Percentiles rank a stretch among this genome's conserved stretches.
Conservation (phyloP, 2,113 vertebrate species). For the Entelurus aequoreus region DNA sequence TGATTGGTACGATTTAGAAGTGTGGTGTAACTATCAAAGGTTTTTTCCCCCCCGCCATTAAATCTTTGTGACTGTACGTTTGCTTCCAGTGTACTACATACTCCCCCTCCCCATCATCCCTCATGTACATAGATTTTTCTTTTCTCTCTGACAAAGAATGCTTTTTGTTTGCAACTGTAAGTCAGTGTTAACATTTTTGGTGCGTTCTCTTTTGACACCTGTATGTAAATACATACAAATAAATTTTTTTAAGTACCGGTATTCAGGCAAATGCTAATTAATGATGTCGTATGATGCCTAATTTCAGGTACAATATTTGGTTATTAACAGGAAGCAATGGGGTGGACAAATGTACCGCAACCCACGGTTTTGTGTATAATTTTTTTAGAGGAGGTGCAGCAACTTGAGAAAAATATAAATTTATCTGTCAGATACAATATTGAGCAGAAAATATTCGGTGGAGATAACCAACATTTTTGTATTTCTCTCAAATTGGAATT, state of each 20-base stretch:
- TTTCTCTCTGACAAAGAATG: slow-evolving; percentile 30
- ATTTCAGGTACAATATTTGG: not conserved
- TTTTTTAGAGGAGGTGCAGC: too few species aligned
- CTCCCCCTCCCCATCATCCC: slow-evolving; percentile 53
- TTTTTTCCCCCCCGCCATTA: slow-evolving; percentile 36
- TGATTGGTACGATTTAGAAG: slow-evolving; percentile 45
- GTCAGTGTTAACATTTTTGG: slow-evolving; percentile 70
- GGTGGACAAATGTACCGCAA: not conserved
- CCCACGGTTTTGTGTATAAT: not conserved
- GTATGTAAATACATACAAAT: slow-evolving; percentile 75
- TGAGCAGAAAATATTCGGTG: too few species aligned
- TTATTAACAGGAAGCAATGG: not conserved
- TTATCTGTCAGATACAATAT: too few species aligned
- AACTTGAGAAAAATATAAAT: too few species aligned
- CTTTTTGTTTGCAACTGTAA: slow-evolving; percentile 65
- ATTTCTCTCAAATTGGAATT: too few species aligned
- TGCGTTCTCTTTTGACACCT: slow-evolving; percentile 69
- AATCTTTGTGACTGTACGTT: slow-evolving; percentile 50
- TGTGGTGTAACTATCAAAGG: slow-evolving; percentile 17
- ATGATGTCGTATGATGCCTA: too few species aligned
- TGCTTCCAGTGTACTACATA: slow-evolving; percentile 51
- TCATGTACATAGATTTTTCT: slow-evolving; percentile 69
- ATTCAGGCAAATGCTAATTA: slow-evolving; percentile 22
- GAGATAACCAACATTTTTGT: too few species aligned
- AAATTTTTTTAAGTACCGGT: slow-evolving; percentile 74